Percentiles rank a stretch among this genome's conserved stretches.
These are phyloP conservation scores for Larimichthys crocea DNA, from an alignment of 2,113 vertebrate genomes.

Conservation along the genomic window DNA sequence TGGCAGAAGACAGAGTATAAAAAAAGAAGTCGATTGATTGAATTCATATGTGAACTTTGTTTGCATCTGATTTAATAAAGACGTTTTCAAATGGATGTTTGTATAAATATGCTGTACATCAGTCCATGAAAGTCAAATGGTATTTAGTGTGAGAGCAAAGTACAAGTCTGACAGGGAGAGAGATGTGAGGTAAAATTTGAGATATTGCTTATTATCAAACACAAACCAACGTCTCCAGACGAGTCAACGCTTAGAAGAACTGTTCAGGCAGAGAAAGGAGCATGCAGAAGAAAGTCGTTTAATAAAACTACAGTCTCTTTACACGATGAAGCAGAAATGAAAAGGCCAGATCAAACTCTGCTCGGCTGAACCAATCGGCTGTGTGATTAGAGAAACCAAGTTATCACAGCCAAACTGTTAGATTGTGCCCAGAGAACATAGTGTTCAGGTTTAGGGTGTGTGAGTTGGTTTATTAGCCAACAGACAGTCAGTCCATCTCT, in stretches of 20 bases:
- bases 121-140: slow-evolving; percentile 4
- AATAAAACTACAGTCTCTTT: slow-evolving; percentile 27
- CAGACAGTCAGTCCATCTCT: neutral
- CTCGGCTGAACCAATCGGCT: slow-evolving; percentile 13
- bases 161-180: neutral
- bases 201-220: slow-evolving; percentile 51
- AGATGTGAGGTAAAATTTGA: neutral
- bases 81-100: neutral
- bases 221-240: neutral
- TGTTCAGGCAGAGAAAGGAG: slow-evolving; percentile 7
- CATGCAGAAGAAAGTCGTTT: slow-evolving; percentile 57
- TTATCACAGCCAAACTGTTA: slow-evolving; percentile 7
- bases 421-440: slow-evolving; percentile 9
- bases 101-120: slow-evolving; percentile 58
- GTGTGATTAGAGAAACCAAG: slow-evolving; percentile 32
- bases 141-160: slow-evolving; percentile 15
- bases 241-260: neutral
- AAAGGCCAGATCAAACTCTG: slow-evolving; percentile 16
- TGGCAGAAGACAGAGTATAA: slow-evolving; percentile 59
- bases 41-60: slow-evolving; percentile 17
- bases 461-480: slow-evolving; percentile 13
- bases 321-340: slow-evolving; percentile 29
- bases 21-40: slow-evolving; percentile 13
- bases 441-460: slow-evolving; percentile 8
- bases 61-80: slow-evolving; percentile 8